Percentiles rank a stretch among this genome's conserved stretches.
Conservation (phyloP, 2,888 invertebrate species). For the Odontocerum albicorne region DNA sequence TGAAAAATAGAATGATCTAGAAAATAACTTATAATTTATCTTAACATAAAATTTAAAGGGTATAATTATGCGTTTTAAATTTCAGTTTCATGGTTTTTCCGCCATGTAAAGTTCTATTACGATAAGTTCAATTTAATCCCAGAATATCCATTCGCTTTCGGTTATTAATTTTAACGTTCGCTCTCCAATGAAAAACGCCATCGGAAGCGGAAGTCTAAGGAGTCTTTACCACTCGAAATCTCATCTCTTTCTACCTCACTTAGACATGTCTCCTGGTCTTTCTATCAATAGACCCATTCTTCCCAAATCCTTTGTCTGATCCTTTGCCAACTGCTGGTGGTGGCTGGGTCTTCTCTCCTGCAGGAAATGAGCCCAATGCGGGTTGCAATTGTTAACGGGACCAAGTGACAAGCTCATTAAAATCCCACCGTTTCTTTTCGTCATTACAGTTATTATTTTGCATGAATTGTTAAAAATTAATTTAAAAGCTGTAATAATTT, state of each 20-base stretch:
- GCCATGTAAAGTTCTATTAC: too few species aligned
- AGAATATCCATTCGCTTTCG: background rate
- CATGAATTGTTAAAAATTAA: too few species aligned
- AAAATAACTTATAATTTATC: too few species aligned
- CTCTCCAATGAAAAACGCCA: background rate
- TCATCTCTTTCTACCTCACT: background rate
- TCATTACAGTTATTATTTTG: background rate
- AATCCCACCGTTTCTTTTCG: background rate
- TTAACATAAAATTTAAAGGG: too few species aligned
- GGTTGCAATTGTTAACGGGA: background rate
- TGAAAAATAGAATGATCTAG: too few species aligned
- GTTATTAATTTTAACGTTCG: background rate
- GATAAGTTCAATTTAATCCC: too few species aligned
- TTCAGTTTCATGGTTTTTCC: too few species aligned
- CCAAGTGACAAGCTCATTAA: conserved; percentile 4
- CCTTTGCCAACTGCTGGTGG: background rate
- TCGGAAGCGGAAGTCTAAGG: background rate
- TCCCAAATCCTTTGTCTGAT: background rate
- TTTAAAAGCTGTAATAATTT: too few species aligned
- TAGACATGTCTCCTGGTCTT: background rate
- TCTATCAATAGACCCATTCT: background rate
- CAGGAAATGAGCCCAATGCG: too few species aligned
- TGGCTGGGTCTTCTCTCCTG: too few species aligned
- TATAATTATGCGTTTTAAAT: too few species aligned
- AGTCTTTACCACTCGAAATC: background rate